These are phyloP conservation scores for Amazona guildingii DNA, from an alignment of 2,113 vertebrate species.

Conservation along the genomic window DNA sequence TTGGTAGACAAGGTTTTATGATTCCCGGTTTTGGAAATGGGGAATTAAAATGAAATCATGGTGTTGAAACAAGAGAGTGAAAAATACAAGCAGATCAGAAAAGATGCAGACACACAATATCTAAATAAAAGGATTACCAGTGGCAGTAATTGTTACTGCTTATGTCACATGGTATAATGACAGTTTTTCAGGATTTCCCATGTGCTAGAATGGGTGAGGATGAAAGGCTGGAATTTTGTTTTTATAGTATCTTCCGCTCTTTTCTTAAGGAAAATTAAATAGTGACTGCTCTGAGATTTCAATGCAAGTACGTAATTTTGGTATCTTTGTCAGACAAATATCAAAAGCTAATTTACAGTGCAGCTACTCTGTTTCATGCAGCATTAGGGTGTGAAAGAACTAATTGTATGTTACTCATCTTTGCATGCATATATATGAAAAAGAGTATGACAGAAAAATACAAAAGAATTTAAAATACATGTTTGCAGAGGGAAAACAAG, in stretches of 20 bases:
- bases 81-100: background rate
- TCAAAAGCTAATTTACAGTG: constrained; percentile 10
- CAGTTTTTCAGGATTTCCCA: constrained; percentile 11
- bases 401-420: background rate
- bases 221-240: constrained; percentile 22
- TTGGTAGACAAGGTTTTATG: background rate
- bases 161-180: background rate
- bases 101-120: background rate
- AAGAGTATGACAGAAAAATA: background rate
- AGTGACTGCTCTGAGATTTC: background rate
- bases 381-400: background rate
- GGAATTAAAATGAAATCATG: background rate
- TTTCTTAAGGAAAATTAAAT: constrained; percentile 17
- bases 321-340: constrained; percentile 39
- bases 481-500: background rate
- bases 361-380: background rate
- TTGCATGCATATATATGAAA: background rate
- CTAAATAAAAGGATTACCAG: background rate
- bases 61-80: background rate
- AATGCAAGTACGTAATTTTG: constrained; percentile 6
- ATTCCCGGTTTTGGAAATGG: background rate
- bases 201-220: background rate
- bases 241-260: background rate
- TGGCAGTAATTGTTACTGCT: background rate
- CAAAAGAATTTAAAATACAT: background rate